Evolutionary conservation across 2,888 invertebrate species (phyloP).

Genomic region (Maniola hyperantus): DNA sequence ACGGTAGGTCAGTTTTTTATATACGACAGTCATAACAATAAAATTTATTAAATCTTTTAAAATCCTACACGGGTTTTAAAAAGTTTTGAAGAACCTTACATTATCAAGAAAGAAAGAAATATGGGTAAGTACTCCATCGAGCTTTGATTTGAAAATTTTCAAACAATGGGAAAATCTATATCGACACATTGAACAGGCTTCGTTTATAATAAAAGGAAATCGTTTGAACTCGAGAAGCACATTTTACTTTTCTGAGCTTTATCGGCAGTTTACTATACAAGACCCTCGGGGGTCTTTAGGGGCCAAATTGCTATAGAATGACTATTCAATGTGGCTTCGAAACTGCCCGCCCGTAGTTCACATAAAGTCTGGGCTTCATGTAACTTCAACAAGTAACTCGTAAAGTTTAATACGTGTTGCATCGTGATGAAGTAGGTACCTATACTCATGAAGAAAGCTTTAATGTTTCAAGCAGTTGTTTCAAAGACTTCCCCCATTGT

Average conservation of each 20-base stretch:
- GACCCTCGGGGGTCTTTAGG: slow-evolving; percentile 57
- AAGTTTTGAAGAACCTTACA: neutral
- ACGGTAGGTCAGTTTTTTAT: too few relatives aligned
- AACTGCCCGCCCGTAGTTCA: slow-evolving; percentile 50
- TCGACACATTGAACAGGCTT: neutral
- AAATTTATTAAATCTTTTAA: neutral
- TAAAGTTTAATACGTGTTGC: slow-evolving; percentile 41
- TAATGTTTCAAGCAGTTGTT: slow-evolving; percentile 40
- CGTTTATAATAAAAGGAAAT: neutral
- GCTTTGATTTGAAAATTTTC: neutral
- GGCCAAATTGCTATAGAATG: slow-evolving; percentile 61
- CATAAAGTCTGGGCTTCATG: slow-evolving; percentile 40
- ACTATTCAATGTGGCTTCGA: slow-evolving; percentile 58
- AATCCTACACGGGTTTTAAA: neutral
- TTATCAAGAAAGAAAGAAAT: neutral
- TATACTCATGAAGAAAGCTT: slow-evolving; percentile 35
- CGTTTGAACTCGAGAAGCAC: slow-evolving; percentile 39
- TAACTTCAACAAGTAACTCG: slow-evolving; percentile 40
- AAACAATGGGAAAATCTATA: neutral
- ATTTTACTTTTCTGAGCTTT: slow-evolving; percentile 46
- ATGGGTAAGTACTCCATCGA: neutral
- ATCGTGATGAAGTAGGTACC: slow-evolving; percentile 42
- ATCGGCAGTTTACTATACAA: slow-evolving; percentile 47
- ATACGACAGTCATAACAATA: too few relatives aligned
- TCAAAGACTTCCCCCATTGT: slow-evolving; percentile 34